phyloP scores from a whole-genome alignment of 2,113 vertebrate genomes.

The Gymnocephalus cernua region DNA sequence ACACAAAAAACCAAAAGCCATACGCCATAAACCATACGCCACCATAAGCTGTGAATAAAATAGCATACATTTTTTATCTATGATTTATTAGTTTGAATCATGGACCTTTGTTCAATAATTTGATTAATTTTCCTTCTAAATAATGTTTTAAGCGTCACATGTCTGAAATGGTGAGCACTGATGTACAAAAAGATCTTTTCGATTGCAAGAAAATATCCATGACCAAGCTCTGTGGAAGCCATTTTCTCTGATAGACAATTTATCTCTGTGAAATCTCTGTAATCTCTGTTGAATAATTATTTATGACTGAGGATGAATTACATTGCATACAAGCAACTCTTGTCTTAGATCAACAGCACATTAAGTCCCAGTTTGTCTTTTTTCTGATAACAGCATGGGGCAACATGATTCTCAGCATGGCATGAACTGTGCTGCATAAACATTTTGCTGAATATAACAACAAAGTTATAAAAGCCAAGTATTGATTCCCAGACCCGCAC shows the following conservation, averaged over 20 bases:
- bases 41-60: background rate
- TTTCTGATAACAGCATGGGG: background rate
- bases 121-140: background rate
- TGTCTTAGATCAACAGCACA: background rate
- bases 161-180: background rate
- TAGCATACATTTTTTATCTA: background rate
- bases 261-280: background rate
- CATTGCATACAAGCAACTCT: background rate
- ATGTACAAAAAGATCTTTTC: background rate
- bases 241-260: background rate
- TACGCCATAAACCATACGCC: too few relatives aligned
- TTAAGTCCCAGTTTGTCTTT: background rate
- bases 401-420: background rate
- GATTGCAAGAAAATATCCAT: background rate
- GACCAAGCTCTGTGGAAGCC: background rate
- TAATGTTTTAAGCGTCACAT: background rate
- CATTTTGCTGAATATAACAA: background rate
- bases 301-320: background rate
- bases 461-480: background rate
- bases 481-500: background rate
- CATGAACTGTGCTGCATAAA: background rate
- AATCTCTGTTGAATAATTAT: too few relatives aligned
- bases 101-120: background rate
- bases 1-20: background rate
- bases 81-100: too few relatives aligned